phyloP scores from a whole-genome alignment of 2,888 invertebrate genomes.

The Lithophane ornitopus region DNA sequence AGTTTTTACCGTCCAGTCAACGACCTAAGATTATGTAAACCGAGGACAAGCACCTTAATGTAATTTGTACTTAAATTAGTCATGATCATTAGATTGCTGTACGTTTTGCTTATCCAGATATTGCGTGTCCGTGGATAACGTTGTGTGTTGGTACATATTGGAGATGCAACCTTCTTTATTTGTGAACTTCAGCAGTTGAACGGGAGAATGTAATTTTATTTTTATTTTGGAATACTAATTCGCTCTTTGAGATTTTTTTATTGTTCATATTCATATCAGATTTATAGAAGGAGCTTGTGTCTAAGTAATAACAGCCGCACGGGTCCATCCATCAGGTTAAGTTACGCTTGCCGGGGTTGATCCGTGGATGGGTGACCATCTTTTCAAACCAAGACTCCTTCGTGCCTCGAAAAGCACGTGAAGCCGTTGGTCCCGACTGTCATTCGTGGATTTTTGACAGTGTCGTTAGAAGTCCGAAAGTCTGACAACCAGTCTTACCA shows the following conservation, averaged over 20 bases:
- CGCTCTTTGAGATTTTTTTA: not conserved
- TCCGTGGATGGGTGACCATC: too few relatives aligned
- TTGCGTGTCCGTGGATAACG: slow-evolving; percentile 25
- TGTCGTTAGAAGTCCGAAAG: too few relatives aligned
- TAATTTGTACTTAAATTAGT: slow-evolving; percentile 56
- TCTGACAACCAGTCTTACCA: too few relatives aligned
- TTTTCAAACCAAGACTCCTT: too few relatives aligned
- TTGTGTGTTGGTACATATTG: slow-evolving; percentile 9
- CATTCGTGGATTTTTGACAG: too few relatives aligned
- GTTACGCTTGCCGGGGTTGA: too few relatives aligned
- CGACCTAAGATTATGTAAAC: slow-evolving; percentile 61
- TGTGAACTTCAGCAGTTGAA: slow-evolving; percentile 14
- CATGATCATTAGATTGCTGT: slow-evolving; percentile 45
- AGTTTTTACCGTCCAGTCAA: slow-evolving; percentile 58
- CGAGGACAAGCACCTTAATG: slow-evolving; percentile 59
- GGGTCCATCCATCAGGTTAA: too few relatives aligned
- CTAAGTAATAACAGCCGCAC: too few relatives aligned
- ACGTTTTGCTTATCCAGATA: slow-evolving; percentile 45
- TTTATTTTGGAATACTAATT: slow-evolving; percentile 26
- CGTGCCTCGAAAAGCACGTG: too few relatives aligned
- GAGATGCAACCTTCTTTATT: slow-evolving; percentile 23
- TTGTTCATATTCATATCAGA: too few relatives aligned
- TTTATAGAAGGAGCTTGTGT: too few relatives aligned
- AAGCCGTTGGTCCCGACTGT: too few relatives aligned
- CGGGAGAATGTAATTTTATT: slow-evolving; percentile 3